Evolutionary conservation across 2,888 invertebrate genomes (phyloP).

Genomic region (Cheilosia impressa): DNA sequence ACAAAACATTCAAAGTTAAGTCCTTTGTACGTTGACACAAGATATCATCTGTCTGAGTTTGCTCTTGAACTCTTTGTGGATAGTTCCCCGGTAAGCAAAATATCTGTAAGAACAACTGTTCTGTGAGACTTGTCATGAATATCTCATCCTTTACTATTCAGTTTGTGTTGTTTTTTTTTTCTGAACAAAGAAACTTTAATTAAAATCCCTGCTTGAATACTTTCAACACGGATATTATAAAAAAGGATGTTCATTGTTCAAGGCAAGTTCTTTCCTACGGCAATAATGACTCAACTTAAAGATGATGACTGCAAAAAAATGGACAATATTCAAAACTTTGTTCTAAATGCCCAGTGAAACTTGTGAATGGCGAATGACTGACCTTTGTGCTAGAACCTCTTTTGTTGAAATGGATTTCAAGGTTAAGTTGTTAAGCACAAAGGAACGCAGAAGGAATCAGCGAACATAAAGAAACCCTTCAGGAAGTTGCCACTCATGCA

Average conservation of each 20-base stretch:
- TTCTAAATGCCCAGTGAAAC: conserved; percentile 13
- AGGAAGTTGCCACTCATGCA: conserved; percentile 7
- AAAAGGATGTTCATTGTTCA: conserved; percentile 40
- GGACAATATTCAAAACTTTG: conserved; percentile 4
- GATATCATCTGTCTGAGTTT: conserved; percentile 30
- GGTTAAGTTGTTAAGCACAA: conserved; percentile 38
- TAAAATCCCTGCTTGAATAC: conserved; percentile 40
- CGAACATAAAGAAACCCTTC: conserved; percentile 10
- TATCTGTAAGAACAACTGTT: not conserved
- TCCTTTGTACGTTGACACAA: conserved; percentile 15
- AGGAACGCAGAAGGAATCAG: conserved; percentile 25
- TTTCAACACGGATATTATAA: conserved; percentile 25
- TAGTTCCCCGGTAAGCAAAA: not conserved
- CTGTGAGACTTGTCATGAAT: conserved; percentile 29
- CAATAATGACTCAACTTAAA: not conserved
- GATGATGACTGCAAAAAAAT: conserved; percentile 26
- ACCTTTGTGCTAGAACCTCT: conserved; percentile 9
- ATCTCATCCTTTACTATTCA: conserved; percentile 17
- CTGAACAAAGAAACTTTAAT: conserved; percentile 62
- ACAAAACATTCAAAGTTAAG: not conserved
- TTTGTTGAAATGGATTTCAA: conserved; percentile 21
- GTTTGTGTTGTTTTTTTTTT: conserved; percentile 12
- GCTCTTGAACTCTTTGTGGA: conserved; percentile 34
- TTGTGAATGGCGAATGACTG: conserved; percentile 13
- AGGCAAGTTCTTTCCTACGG: not conserved